Percentiles rank a stretch among this genome's conserved stretches.
These are phyloP conservation scores for Brotula barbata DNA, from an alignment of 2,797 vertebrate species.

Conservation along the genomic window DNA sequence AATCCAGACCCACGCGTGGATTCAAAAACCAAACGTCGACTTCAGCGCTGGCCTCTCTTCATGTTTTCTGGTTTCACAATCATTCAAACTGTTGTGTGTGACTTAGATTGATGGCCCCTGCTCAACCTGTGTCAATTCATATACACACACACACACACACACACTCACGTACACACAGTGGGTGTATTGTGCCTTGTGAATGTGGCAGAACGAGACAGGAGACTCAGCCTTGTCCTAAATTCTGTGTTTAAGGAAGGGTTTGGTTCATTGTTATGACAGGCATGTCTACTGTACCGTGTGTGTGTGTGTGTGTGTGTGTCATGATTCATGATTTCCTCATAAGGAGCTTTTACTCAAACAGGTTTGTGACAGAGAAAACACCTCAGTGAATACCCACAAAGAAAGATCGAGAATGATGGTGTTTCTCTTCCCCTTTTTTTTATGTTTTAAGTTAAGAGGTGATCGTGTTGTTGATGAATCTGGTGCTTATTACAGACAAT, in stretches of 20 bases:
- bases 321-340: constrained; percentile 29
- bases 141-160: constrained; percentile 4
- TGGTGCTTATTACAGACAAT: too few species aligned
- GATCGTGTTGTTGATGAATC: too few species aligned
- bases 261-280: too few species aligned
- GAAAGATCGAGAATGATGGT: neutral
- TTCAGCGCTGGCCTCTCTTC: neutral
- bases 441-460: too few species aligned
- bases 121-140: constrained; percentile 39
- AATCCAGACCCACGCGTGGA: too few species aligned
- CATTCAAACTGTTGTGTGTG: neutral
- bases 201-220: constrained; percentile 27
- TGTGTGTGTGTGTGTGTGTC: neutral
- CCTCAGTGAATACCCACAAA: neutral
- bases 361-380: constrained; percentile 28
- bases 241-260: constrained; percentile 19
- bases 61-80: constrained; percentile 22
- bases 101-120: constrained; percentile 41
- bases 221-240: constrained; percentile 6
- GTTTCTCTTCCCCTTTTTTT: too few species aligned
- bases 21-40: constrained; percentile 11
- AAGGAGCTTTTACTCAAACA: constrained; percentile 18
- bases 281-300: constrained; percentile 22
- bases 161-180: constrained; percentile 12
- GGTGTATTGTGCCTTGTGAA: constrained; percentile 17